Percentiles rank a stretch among this genome's conserved stretches.
These are phyloP conservation scores for Eupithecia insigniata DNA, from an alignment of 2,888 invertebrate genomes.

Conservation along the genomic window DNA sequence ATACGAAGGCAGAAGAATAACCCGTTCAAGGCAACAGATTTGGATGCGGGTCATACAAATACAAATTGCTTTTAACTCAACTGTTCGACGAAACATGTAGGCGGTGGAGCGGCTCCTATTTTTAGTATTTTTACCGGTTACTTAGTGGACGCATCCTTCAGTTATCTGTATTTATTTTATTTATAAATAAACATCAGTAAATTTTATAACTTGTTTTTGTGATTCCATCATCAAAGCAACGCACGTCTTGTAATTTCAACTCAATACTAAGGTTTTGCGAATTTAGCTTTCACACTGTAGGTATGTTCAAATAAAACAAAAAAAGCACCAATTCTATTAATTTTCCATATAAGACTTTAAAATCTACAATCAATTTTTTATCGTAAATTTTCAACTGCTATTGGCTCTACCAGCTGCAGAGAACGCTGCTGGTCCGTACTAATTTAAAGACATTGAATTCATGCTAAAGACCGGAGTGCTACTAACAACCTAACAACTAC, in stretches of 20 bases:
- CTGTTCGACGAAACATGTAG: conserved; percentile 36
- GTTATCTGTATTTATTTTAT: conserved; percentile 29
- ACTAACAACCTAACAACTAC: too few species aligned
- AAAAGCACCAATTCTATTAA: background rate
- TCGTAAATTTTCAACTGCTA: background rate
- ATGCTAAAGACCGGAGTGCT: background rate
- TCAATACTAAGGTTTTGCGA: background rate
- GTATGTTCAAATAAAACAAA: background rate
- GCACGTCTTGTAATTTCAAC: background rate
- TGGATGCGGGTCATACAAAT: conserved; percentile 42
- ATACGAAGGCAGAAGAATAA: conserved; percentile 25
- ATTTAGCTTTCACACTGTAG: background rate
- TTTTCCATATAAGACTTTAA: background rate
- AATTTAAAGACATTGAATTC: background rate
- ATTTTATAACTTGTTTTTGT: conserved; percentile 17
- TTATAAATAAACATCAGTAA: conserved; percentile 21
- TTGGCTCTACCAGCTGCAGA: background rate
- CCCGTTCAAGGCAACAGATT: conserved; percentile 40
- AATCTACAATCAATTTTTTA: background rate
- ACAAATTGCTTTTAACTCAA: conserved; percentile 39
- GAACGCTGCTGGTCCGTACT: background rate
- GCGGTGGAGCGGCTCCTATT: conserved; percentile 40
- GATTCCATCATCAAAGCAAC: background rate
- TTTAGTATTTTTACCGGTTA: conserved; percentile 43
- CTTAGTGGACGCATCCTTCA: conserved; percentile 37